phyloP scores from a whole-genome alignment of 2,888 invertebrate genomes.

The Cataglyphis livida region DNA sequence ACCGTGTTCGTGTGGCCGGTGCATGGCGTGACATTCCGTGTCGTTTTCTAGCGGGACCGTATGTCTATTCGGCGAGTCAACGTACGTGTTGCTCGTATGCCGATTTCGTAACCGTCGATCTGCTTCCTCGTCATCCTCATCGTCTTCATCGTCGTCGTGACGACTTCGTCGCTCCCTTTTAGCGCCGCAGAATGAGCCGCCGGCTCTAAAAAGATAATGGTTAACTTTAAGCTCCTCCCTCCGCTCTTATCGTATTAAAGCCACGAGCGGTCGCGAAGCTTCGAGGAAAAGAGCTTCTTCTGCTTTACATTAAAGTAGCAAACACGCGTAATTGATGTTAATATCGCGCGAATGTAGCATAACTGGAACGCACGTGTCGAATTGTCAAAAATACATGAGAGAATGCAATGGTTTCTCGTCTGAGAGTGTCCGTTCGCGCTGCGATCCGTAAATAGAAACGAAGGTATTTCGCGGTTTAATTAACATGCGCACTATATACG shows the following conservation, averaged over 20 bases:
- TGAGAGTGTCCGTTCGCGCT: background rate
- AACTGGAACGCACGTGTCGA: background rate
- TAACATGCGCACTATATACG: background rate
- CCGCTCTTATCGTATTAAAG: conserved; percentile 50
- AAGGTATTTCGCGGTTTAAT: background rate
- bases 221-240: conserved; percentile 50
- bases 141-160: background rate
- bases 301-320: conserved; percentile 40
- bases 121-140: conserved; percentile 15
- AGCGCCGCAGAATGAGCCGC: conserved; percentile 41
- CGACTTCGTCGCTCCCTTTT: conserved; percentile 25
- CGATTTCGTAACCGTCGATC: conserved; percentile 48
- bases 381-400: background rate
- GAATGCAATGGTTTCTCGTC: background rate
- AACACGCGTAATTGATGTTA: conserved; percentile 28
- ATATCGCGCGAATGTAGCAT: background rate
- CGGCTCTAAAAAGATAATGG: conserved; percentile 50
- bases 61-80: conserved; percentile 49
- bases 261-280: conserved; percentile 10
- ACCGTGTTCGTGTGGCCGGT: conserved; percentile 6
- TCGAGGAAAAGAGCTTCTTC: conserved; percentile 23
- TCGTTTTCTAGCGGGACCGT: conserved; percentile 44
- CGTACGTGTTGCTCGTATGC: conserved; percentile 50
- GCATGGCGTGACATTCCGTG: conserved; percentile 44
- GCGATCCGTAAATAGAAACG: background rate